A percentile compares a stretch with the other conserved stretches of the same genome.
phyloP scores from a whole-genome alignment of 2,113 vertebrate species.

The Motacilla tschutschensis region DNA sequence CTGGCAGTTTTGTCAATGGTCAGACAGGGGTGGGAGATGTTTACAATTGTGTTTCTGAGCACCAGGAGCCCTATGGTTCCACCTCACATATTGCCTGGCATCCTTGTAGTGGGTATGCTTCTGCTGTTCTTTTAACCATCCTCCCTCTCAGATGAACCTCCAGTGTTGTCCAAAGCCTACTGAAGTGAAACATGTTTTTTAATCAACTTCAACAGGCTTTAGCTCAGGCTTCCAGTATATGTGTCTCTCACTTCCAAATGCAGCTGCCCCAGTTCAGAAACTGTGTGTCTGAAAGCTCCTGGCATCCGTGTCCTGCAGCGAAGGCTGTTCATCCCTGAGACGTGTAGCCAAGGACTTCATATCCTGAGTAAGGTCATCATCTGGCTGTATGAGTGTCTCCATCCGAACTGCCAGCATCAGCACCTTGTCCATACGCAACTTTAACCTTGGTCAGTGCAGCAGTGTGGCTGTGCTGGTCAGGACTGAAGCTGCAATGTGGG shows the following conservation, averaged over 20 bases:
- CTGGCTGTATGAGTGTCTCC: not conserved
- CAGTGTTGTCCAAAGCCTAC: not conserved
- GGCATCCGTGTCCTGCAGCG: accelerated
- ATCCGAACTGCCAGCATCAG: not conserved
- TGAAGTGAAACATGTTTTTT: not conserved
- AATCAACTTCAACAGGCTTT: not conserved
- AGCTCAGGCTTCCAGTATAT: not conserved
- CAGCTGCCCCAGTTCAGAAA: not conserved
- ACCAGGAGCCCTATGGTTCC: not conserved
- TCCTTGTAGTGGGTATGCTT: not conserved
- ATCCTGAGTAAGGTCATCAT: not conserved
- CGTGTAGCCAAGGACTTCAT: not conserved
- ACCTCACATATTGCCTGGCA: not conserved
- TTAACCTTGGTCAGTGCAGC: not conserved
- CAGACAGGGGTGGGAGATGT: not conserved
- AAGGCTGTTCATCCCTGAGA: not conserved
- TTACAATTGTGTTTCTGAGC: not conserved
- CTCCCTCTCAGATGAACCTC: not conserved
- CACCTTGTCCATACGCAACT: not conserved
- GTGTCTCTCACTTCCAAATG: not conserved
- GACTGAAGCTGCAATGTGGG: not conserved
- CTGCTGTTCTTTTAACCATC: not conserved
- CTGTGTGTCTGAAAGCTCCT: not conserved
- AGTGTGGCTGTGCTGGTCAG: not conserved
- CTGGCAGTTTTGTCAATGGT: not conserved